Evolutionary conservation across 2,888 invertebrate genomes (phyloP), one percentile per base, ranked within the genome.

Genomic region (Lacanobia wlatinum): DNA sequence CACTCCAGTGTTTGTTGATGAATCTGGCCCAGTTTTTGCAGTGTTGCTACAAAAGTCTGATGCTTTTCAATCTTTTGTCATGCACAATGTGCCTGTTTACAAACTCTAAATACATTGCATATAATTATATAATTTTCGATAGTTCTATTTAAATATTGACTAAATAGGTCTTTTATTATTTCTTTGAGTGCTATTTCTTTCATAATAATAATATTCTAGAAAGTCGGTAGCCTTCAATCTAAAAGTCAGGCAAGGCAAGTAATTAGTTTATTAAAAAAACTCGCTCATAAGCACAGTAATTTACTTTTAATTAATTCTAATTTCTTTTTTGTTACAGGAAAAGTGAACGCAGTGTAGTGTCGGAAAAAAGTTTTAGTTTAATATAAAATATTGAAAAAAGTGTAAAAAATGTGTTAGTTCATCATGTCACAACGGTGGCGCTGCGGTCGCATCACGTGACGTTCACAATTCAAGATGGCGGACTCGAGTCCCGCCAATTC

Each of bases 401-500:
- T 80, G 87, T 89, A 83, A 78, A 77, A 89, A 84, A 93, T 94
- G 95, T 92, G 91, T 78, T 94, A 93, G 91, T 93, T 89, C 90
- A 90, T 77, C 73, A 94, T 93, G 94, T 87, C 87, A 90, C 89
- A 90, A 88, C 89, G 82, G 90, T 86, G 93, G 94, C 94, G 93
- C 92, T 92, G 91, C 88, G 91, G 90, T 89, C 92, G 93, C 86
- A 90, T 93, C 88, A 93, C 94, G 94, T 96, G 95, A 96, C 94
- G 88, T 84, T 83, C 78, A 75, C 52, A 80, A 81, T 79, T 65
- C 90, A 96, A 94, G 61, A 96, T 96, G 96, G 94, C 94, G 92
- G 96, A 96, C 84, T 87, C 90, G 16, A 92, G 94, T 90, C 95
- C 95, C 89, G 95, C 94, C 96, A 98, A 97, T 95, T 98, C 98